phyloP scores from a whole-genome alignment of 2,113 vertebrate genomes.

The Ictidomys tridecemlineatus region DNA sequence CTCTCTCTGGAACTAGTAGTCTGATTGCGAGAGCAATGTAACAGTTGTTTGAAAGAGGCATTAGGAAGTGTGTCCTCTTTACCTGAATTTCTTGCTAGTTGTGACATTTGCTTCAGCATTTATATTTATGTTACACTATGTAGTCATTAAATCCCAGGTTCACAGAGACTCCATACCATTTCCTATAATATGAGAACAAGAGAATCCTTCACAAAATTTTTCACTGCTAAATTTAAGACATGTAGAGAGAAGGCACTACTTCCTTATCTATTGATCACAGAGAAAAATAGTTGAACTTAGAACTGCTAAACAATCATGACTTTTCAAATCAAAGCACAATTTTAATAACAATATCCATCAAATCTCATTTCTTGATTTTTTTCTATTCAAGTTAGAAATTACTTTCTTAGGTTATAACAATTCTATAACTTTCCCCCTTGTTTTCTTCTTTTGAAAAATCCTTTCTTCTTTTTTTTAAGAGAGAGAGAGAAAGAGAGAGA shows the following conservation, averaged over 20 bases:
- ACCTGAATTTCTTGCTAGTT: not conserved
- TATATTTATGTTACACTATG: slow-evolving; percentile 21
- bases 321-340: slow-evolving; percentile 9
- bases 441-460: not conserved
- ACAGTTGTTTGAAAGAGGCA: slow-evolving; percentile 5
- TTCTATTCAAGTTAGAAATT: not conserved
- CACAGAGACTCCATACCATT: not conserved
- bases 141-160: slow-evolving; percentile 33
- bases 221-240: slow-evolving; percentile 1
- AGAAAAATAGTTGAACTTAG: not conserved
- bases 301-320: not conserved
- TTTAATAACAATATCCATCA: not conserved
- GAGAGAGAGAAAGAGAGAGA: too few relatives aligned
- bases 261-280: not conserved
- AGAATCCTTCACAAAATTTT: not conserved
- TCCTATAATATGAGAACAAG: not conserved
- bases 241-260: not conserved
- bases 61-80: not conserved
- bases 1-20: slow-evolving; percentile 36
- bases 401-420: not conserved
- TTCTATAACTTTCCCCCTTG: not conserved
- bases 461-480: not conserved
- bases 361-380: slow-evolving; percentile 46
- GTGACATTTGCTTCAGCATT: not conserved
- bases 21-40: not conserved